Percentiles rank a stretch among this genome's conserved stretches.
Conservation (phyloP, 2,113 vertebrate genomes). For the Albula glossodonta region DNA sequence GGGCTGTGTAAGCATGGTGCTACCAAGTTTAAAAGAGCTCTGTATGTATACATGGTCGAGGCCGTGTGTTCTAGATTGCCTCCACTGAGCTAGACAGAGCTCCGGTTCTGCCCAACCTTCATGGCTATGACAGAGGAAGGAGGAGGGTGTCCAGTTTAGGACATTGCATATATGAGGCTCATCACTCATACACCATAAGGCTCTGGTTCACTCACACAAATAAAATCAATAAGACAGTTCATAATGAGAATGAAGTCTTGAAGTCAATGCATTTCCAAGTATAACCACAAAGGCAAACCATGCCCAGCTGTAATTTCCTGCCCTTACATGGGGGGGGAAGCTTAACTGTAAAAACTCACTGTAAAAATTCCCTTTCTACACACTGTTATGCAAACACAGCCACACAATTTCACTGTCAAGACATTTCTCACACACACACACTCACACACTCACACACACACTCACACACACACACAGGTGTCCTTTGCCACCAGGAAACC, state of each 20-base stretch:
- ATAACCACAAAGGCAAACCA: neutral
- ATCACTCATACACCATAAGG: too few relatives aligned
- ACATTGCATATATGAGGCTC: neutral
- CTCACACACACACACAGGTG: constrained; percentile 14
- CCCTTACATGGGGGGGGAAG: neutral
- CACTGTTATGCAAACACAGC: neutral
- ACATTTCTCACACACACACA: neutral
- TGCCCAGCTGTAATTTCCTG: neutral
- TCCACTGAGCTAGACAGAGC: too few relatives aligned
- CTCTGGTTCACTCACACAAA: too few relatives aligned
- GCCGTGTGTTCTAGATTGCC: too few relatives aligned
- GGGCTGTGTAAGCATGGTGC: too few relatives aligned
- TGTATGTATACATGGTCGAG: too few relatives aligned
- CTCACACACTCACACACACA: constrained; percentile 7
- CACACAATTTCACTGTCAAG: neutral
- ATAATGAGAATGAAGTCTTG: neutral
- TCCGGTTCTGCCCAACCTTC: too few relatives aligned
- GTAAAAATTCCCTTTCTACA: neutral
- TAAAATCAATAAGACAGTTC: neutral
- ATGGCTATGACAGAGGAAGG: too few relatives aligned
- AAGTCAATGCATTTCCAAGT: neutral
- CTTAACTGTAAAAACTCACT: neutral
- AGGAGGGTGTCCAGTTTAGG: neutral
- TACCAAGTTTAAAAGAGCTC: too few relatives aligned
- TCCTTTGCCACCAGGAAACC: neutral